Percentiles rank a stretch among this genome's conserved stretches.
Conservation (phyloP, 2,888 invertebrate species). For the Ornithoptera priamus region DNA sequence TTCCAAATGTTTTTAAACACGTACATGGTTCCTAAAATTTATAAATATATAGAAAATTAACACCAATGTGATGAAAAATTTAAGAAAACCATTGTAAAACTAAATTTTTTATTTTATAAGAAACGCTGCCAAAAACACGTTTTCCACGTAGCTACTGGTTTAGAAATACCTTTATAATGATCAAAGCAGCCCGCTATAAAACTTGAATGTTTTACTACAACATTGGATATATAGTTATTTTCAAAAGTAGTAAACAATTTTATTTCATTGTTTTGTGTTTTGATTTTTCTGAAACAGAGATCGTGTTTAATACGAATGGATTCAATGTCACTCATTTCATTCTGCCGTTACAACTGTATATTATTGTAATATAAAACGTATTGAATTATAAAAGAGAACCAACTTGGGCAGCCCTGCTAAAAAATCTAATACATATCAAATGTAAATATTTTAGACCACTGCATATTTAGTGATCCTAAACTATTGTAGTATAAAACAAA, state of each 20-base stretch:
- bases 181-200: conserved; percentile 17
- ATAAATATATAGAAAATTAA: background rate
- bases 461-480: too few species aligned
- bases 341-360: background rate
- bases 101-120: conserved; percentile 30
- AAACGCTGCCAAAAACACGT: conserved; percentile 29
- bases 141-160: conserved; percentile 22
- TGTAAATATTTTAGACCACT: too few species aligned
- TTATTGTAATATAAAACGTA: background rate
- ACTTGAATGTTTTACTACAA: conserved; percentile 15
- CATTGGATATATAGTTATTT: conserved; percentile 22
- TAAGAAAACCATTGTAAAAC: background rate
- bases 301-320: background rate
- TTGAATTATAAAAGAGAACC: too few species aligned
- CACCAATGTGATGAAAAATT: background rate
- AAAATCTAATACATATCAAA: too few species aligned
- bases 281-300: conserved; percentile 7
- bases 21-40: background rate
- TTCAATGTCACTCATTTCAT: background rate
- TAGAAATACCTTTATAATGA: conserved; percentile 11
- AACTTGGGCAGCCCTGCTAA: too few species aligned
- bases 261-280: conserved; percentile 19
- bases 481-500: too few species aligned
- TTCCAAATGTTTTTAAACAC: background rate
- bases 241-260: conserved; percentile 20